Conservation (phyloP, 2,888 invertebrate species). For the Lottia gigantea region DNA sequence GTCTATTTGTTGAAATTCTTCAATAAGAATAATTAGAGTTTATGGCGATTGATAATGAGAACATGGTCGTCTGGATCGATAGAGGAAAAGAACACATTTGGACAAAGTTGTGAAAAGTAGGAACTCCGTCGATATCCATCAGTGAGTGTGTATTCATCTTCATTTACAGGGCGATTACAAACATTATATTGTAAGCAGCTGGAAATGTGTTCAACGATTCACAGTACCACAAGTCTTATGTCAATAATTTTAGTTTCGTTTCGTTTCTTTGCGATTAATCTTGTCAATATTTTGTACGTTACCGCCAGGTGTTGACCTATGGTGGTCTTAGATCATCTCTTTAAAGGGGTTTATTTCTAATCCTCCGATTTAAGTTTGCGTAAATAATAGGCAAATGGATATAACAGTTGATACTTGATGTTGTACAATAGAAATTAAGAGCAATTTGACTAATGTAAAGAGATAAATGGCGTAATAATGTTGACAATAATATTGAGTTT, state of each 20-base stretch:
- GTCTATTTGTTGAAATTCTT: background rate
- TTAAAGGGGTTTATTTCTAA: constrained; percentile 4
- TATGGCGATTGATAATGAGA: background rate
- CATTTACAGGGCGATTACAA: constrained; percentile 5
- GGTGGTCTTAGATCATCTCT: constrained; percentile 2
- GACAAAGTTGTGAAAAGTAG: constrained; percentile 16
- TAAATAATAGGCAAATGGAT: constrained; percentile 9
- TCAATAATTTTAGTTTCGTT: constrained; percentile 10
- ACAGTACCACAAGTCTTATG: constrained; percentile 6
- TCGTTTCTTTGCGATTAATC: constrained; percentile 11
- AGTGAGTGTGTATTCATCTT: constrained; percentile 10
- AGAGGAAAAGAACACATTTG: constrained; percentile 25
- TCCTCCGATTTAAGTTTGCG: constrained; percentile 6
- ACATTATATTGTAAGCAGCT: constrained; percentile 8
- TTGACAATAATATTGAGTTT: constrained; percentile 4
- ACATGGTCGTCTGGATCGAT: constrained; percentile 14
- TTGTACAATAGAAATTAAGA: constrained; percentile 9
- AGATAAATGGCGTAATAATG: constrained; percentile 5
- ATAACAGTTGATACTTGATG: background rate
- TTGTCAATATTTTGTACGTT: constrained; percentile 5
- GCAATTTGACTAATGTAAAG: constrained; percentile 7
- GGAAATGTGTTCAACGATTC: constrained; percentile 8
- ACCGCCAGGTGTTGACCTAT: constrained; percentile 6
- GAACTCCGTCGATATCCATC: constrained; percentile 2
- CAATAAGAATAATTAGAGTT: constrained; percentile 11